Percentiles rank a stretch among this genome's conserved stretches.
Conservation (phyloP, 2,888 invertebrate species). For the Heliothis peltigera region DNA sequence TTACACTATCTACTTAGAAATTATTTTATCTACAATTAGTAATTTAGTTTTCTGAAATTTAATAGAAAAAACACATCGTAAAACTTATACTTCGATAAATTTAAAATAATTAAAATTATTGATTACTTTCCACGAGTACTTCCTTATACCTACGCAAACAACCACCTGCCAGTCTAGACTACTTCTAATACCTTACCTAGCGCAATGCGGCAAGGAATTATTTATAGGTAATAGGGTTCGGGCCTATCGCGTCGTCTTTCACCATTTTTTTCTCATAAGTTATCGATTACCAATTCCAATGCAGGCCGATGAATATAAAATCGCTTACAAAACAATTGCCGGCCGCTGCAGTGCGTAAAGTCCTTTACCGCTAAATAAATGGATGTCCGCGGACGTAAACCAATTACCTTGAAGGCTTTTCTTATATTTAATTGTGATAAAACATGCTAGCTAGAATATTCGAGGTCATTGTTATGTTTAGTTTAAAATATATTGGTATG, state of each 20-base stretch:
- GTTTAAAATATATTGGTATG: too few species aligned
- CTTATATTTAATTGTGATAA: constrained; percentile 9
- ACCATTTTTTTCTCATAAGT: neutral
- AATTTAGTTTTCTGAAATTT: too few species aligned
- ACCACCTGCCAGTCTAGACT: too few species aligned
- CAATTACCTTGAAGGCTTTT: constrained; percentile 4
- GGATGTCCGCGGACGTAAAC: neutral
- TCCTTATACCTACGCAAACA: too few species aligned
- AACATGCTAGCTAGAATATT: constrained; percentile 11
- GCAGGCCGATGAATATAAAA: constrained; percentile 35
- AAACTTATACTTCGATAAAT: too few species aligned
- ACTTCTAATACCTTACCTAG: neutral
- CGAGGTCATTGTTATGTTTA: constrained; percentile 15
- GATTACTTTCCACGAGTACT: too few species aligned
- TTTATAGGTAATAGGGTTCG: neutral
- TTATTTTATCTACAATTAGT: too few species aligned
- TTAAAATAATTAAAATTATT: too few species aligned
- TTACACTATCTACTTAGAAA: too few species aligned
- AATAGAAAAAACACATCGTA: too few species aligned
- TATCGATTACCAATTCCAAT: constrained; percentile 22
- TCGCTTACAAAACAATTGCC: constrained; percentile 5
- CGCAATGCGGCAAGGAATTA: constrained; percentile 27
- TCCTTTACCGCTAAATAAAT: constrained; percentile 11
- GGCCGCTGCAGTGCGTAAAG: constrained; percentile 4
- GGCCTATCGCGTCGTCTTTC: neutral